These are phyloP conservation scores for Halcyon senegalensis DNA, from an alignment of 2,113 vertebrate genomes.

Conservation along the genomic window DNA sequence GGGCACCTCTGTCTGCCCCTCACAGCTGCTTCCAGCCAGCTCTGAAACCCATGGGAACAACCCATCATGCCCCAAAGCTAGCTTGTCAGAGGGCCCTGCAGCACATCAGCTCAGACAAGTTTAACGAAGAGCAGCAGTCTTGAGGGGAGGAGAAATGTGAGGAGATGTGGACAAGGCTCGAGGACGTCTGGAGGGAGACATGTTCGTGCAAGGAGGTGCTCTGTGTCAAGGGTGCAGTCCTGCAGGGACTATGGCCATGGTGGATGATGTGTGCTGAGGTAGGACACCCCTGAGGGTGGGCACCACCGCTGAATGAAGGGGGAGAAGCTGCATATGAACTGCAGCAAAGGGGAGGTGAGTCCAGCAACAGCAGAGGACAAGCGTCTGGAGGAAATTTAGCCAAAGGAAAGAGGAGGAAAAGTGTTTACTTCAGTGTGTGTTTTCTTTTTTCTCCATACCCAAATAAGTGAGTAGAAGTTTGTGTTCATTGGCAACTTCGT, in stretches of 20 bases:
- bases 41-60: not conserved
- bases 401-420: not conserved
- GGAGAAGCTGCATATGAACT: not conserved
- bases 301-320: not conserved
- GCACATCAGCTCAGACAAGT: not conserved
- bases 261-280: not conserved
- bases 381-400: not conserved
- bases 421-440: not conserved
- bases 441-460: not conserved
- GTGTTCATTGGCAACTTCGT: not conserved
- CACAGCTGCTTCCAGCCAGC: not conserved
- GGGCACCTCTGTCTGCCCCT: not conserved
- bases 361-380: not conserved
- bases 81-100: not conserved
- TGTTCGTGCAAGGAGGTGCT: not conserved
- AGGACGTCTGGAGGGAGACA: not conserved
- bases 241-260: not conserved
- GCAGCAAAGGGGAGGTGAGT: not conserved
- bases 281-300: not conserved
- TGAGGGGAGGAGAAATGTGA: rapidly evolving
- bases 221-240: rapidly evolving
- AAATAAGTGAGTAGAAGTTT: not conserved
- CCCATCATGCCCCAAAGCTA: not conserved
- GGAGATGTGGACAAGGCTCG: not conserved
- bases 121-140: not conserved